A percentile compares a stretch with the other conserved stretches of the same genome.
Evolutionary conservation across 1,140 invertebrate species (phyloP).

Genomic region (Drosophila auraria): DNA sequence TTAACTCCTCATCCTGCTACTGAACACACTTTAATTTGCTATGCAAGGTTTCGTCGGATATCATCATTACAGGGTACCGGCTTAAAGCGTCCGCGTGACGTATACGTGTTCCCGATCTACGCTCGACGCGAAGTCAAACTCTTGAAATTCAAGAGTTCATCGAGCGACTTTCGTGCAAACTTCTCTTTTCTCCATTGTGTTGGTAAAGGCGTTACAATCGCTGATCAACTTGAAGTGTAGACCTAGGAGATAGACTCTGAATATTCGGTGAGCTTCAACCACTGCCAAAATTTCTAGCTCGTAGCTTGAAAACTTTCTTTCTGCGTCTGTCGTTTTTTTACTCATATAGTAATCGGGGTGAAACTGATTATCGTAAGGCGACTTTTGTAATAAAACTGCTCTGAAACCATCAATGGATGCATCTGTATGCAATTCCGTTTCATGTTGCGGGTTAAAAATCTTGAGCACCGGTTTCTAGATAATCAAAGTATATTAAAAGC

Average conservation of each 20-base stretch:
- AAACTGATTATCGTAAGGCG: neutral
- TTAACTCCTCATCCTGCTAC: neutral
- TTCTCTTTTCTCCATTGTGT: slow-evolving; percentile 1
- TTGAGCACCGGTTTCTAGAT: neutral
- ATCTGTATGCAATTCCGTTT: slow-evolving; percentile 18
- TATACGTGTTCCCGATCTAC: too few species aligned
- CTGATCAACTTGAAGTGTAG: slow-evolving; percentile 10
- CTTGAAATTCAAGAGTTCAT: neutral
- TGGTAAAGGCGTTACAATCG: slow-evolving; percentile 18
- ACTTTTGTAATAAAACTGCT: too few species aligned
- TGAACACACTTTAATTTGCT: neutral
- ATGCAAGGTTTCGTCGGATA: too few species aligned
- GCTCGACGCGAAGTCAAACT: neutral
- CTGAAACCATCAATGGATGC: slow-evolving; percentile 1
- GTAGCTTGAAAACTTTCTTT: neutral
- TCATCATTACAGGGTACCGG: too few species aligned
- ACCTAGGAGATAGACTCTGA: slow-evolving; percentile 13
- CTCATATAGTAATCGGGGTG: slow-evolving; percentile 5
- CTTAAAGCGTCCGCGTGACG: too few species aligned
- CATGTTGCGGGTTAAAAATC: slow-evolving; percentile 6
- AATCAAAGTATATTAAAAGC: too few species aligned
- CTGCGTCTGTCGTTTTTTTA: slow-evolving; percentile 4
- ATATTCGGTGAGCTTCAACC: slow-evolving; percentile 8
- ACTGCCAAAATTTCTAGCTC: slow-evolving; percentile 5
- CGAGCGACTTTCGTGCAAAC: too few species aligned